phyloP scores from a whole-genome alignment of 2,113 vertebrate species.

The Macroglossus sobrinus region DNA sequence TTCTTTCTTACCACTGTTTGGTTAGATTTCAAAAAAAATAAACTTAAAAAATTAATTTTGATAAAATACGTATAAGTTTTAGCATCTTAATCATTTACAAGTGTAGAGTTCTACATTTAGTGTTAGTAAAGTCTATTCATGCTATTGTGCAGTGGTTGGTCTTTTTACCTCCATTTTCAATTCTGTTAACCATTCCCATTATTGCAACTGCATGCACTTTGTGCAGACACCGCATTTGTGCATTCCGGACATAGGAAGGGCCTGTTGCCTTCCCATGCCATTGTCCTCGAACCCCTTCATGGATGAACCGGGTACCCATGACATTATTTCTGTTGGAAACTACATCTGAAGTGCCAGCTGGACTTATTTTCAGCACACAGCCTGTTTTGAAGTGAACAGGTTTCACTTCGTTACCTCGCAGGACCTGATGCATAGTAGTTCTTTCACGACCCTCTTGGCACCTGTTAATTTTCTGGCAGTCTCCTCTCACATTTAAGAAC shows the following conservation, averaged over 20 bases:
- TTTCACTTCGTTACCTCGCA: background rate
- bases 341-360: background rate
- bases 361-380: background rate
- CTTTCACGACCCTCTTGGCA: background rate
- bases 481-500: background rate
- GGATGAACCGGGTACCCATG: background rate
- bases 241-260: background rate
- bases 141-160: background rate
- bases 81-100: background rate
- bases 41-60: background rate
- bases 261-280: background rate
- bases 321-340: background rate
- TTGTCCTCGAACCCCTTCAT: background rate
- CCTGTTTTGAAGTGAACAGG: background rate
- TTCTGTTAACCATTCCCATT: background rate
- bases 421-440: accelerated
- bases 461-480: background rate
- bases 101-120: too few relatives aligned
- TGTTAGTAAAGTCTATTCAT: background rate
- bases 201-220: background rate
- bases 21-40: background rate
- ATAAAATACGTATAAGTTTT: background rate
- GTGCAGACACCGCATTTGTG: background rate
- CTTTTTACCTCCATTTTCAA: background rate
- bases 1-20: background rate